A percentile compares a stretch with the other conserved stretches of the same genome.
Conservation (phyloP, 2,888 invertebrate species). For the Mythimna albipuncta region DNA sequence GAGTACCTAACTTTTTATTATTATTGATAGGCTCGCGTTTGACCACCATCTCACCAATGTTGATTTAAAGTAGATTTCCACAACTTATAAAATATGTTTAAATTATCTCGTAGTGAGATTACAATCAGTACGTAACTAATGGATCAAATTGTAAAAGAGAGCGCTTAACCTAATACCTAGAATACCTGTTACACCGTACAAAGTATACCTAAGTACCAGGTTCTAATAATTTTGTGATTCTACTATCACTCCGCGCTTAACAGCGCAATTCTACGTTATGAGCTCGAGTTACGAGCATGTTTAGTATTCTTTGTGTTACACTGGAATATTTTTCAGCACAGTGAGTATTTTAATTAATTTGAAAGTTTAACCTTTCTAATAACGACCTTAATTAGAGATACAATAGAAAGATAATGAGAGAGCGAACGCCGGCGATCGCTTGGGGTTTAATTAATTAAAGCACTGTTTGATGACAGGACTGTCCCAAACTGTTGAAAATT, state of each 20-base stretch:
- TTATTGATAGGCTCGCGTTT: too few species aligned
- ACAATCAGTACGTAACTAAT: too few species aligned
- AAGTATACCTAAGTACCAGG: conserved; percentile 27
- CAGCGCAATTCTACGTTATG: conserved; percentile 45
- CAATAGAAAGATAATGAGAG: too few species aligned
- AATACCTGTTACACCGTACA: conserved; percentile 24
- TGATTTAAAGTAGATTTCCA: too few species aligned
- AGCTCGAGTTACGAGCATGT: conserved; percentile 40
- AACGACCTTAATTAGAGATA: too few species aligned
- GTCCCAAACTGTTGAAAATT: neutral
- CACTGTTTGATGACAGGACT: neutral
- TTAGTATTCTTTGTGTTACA: conserved; percentile 40
- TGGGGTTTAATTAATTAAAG: neutral
- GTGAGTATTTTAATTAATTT: conserved; percentile 29
- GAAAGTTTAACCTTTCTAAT: neutral
- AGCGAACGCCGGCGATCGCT: too few species aligned
- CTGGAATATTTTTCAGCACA: conserved; percentile 30
- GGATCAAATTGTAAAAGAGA: conserved; percentile 1
- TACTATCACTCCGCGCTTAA: conserved; percentile 37
- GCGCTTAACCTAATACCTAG: neutral
- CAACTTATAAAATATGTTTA: too few species aligned
- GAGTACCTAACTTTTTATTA: too few species aligned
- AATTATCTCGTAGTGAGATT: too few species aligned
- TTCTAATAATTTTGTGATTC: conserved; percentile 45
- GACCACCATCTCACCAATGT: too few species aligned